These are phyloP conservation scores for Tarsius wallacei DNA, from an alignment of 2,797 vertebrate genomes.

Conservation along the genomic window DNA sequence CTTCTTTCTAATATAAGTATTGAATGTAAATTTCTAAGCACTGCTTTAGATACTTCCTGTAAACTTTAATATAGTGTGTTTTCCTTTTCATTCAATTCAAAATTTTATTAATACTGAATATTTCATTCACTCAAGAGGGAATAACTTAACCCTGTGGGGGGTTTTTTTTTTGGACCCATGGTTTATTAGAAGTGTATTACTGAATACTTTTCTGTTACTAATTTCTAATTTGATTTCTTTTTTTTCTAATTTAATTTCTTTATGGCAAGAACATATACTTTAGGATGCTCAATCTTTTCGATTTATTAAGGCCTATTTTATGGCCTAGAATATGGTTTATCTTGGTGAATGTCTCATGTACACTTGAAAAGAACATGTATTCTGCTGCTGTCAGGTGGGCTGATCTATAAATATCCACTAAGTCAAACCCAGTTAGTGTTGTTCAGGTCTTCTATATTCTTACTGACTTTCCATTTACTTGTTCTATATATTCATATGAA, in stretches of 20 bases:
- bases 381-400: background rate
- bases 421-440: background rate
- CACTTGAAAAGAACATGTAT: background rate
- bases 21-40: background rate
- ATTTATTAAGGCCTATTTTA: slow-evolving; percentile 32
- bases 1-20: background rate
- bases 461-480: background rate
- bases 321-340: background rate
- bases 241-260: slow-evolving; percentile 6
- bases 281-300: background rate
- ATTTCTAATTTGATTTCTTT: slow-evolving; percentile 15
- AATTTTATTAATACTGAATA: slow-evolving; percentile 13
- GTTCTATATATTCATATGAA: background rate
- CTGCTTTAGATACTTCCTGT: background rate
- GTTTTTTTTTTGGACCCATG: background rate
- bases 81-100: background rate
- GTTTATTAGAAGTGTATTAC: background rate
- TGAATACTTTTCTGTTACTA: background rate
- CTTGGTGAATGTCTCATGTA: background rate
- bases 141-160: background rate
- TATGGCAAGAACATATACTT: background rate
- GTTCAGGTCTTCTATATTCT: background rate
- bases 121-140: slow-evolving; percentile 38
- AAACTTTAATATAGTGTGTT: background rate
- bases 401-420: background rate